Base-by-base conservation (phyloP, 2,888 invertebrate genomes). In the Hypolimnas misippus region DNA sequence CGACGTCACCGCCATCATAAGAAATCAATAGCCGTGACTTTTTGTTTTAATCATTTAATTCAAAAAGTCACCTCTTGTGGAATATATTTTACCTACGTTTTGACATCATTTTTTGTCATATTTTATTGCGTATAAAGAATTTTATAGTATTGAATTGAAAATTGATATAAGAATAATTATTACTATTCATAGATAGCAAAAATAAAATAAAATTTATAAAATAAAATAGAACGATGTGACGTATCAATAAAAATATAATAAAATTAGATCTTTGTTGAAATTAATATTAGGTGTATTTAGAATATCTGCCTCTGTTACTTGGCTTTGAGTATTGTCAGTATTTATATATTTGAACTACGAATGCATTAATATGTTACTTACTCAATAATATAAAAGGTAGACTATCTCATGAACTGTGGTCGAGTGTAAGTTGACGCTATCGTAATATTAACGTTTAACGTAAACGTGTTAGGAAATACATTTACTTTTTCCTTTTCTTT, bases 141-240 rank as follows among this genome's bases (percentile, higher is more conserved):
- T 10, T 44, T 44, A 44, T 5, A 44, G 4, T 44, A 46, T 46
- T 46, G 12, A 46, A 46, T 12, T 21, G 3, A 42, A 42, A 42
- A 16, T 12, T 19, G 21, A 46, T 46, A 21, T 6, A 21, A 21
- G 3, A 21, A n/a, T n/a, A n/a, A 46, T 21, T 46, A 21, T 46
- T 46, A 21, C 44, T 19, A 21, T 46, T 46, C 44, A 46, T 46
- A 21, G 44, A 21, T 46, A 46, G 44, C 44, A 46, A 21, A 44
- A 46, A 46, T 19, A 46, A 12, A 46, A 40, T 40, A 40, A 40
- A 40, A 14, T 16, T 1, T 40, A n/a, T n/a, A n/a, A n/a, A n/a
- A 40, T 40, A 40, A 46, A 19, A 21, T n/a, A 46, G n/a, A n/a
- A n/a, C n/a, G n/a, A 21, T 44, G 12, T 46, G 44, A 46, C 44